Conservation (phyloP, 2,113 vertebrate species). For the Macrotis lagotis region DNA sequence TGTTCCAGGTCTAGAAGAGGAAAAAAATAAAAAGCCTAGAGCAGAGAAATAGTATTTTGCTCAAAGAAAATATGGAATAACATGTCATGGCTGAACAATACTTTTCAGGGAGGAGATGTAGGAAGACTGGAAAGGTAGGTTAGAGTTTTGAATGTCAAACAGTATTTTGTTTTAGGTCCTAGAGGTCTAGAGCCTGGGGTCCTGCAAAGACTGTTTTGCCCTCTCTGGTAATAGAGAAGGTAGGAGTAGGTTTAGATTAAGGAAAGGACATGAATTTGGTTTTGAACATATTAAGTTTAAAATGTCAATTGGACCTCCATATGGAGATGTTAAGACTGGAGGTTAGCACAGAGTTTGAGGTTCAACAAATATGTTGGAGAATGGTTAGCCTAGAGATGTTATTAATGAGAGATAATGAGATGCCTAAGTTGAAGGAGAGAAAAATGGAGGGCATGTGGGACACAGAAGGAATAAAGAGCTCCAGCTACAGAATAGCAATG, state of each 20-base stretch:
- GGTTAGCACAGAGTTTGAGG: background rate
- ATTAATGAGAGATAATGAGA: background rate
- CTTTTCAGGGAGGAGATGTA: background rate
- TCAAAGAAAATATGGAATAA: too few species aligned
- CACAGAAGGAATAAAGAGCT: accelerated
- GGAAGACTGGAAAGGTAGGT: background rate
- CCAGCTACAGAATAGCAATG: too few species aligned
- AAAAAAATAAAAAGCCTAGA: background rate
- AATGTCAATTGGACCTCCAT: too few species aligned
- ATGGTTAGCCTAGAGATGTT: background rate
- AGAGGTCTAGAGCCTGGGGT: background rate
- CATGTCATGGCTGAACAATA: too few species aligned
- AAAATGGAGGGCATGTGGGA: too few species aligned
- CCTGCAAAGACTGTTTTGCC: background rate
- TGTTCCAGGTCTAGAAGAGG: background rate
- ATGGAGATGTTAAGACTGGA: background rate
- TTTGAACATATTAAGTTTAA: background rate
- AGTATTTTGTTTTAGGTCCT: background rate
- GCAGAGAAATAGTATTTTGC: too few species aligned
- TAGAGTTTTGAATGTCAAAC: background rate
- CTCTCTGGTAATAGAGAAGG: background rate
- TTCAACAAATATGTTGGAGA: background rate
- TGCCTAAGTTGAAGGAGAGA: too few species aligned
- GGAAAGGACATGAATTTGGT: background rate
- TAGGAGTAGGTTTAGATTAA: background rate